A percentile compares a stretch with the other conserved stretches of the same genome.
Conservation (phyloP, 2,797 vertebrate species). For the Astyanax mexicanus region DNA sequence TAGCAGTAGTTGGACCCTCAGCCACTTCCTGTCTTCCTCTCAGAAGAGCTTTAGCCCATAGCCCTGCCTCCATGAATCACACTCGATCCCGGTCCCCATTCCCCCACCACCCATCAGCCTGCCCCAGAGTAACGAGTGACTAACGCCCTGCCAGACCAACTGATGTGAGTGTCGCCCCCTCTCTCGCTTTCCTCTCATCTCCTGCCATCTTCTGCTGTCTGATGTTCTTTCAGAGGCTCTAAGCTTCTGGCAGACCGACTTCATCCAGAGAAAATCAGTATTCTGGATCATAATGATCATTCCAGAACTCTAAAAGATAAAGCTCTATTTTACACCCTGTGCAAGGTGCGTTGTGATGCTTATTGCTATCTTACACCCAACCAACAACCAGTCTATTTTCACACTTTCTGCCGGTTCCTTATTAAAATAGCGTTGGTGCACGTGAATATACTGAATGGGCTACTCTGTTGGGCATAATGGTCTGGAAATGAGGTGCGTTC, state of each 20-base stretch:
- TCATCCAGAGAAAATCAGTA: neutral
- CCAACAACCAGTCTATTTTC: no score
- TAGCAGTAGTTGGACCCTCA: constrained; percentile 61
- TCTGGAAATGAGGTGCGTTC: no score
- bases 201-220: constrained; percentile 10
- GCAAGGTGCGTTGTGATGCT: no score
- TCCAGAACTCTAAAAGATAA: neutral
- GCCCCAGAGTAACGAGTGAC: constrained; percentile 24
- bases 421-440: no score
- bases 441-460: no score
- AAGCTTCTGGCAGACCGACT: neutral
- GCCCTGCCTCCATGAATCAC: constrained; percentile 19
- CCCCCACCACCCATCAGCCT: neutral
- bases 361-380: no score
- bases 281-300: neutral
- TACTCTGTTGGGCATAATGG: no score
- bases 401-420: no score
- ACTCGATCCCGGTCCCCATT: neutral
- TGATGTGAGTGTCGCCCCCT: neutral
- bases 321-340: no score
- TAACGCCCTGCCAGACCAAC: constrained; percentile 17
- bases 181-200: neutral
- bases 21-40: neutral
- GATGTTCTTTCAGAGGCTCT: neutral
- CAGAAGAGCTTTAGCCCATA: neutral